Conservation (phyloP, 2,113 vertebrate genomes). For the Heloderma charlesbogerti region DNA sequence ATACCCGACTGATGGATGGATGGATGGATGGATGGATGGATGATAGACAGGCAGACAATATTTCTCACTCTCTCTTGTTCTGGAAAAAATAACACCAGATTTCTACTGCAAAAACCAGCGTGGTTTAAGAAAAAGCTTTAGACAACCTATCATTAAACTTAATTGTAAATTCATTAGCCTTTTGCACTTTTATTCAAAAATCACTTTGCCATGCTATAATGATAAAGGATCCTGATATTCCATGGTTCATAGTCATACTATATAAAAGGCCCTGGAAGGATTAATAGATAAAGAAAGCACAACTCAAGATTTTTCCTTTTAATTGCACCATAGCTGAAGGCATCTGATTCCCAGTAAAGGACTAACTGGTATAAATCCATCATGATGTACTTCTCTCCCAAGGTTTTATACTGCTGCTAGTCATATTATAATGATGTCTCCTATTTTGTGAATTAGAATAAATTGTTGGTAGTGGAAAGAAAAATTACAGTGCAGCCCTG, state of each 20-base stretch:
- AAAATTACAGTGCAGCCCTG: conserved; percentile 4
- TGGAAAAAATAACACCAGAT: not conserved
- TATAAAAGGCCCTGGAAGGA: conserved; percentile 27
- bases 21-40: no score
- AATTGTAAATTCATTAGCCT: conserved; percentile 29
- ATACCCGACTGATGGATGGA: no score
- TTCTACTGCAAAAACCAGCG: not conserved
- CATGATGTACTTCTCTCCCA: conserved; percentile 26
- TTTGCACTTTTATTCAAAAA: conserved; percentile 13
- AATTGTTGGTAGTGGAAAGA: conserved; percentile 1
- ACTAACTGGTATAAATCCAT: conserved; percentile 31
- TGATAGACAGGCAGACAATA: no score
- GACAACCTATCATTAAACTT: conserved; percentile 5
- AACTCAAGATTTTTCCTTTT: conserved; percentile 14
- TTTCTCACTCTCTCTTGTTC: not conserved
- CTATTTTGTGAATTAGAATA: conserved; percentile 37
- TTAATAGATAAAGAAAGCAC: conserved; percentile 31
- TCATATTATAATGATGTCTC: conserved; percentile 47
- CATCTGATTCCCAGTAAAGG: conserved; percentile 26
- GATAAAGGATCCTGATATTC: not conserved
- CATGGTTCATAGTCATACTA: conserved; percentile 2
- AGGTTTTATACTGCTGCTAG: conserved; percentile 39
- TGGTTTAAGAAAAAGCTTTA: not conserved
- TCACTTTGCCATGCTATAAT: conserved; percentile 11
- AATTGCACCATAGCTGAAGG: conserved; percentile 22